Conservation (phyloP, 2,888 invertebrate genomes). For the Hecatera dysodea region DNA sequence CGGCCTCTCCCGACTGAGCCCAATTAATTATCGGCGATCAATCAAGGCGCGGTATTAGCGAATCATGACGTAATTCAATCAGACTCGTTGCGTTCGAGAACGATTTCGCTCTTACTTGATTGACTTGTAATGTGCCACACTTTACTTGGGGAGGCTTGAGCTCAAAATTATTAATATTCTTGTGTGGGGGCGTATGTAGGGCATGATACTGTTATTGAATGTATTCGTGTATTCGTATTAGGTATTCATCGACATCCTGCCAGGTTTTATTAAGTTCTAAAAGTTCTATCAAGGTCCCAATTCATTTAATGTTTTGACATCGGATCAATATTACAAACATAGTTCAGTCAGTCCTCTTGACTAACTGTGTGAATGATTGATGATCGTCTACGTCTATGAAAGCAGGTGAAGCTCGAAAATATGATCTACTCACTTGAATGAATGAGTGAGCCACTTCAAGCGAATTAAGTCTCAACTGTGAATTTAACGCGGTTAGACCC, state of each 20-base stretch:
- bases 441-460: constrained; percentile 15
- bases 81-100: constrained; percentile 47
- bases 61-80: constrained; percentile 64
- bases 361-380: constrained; percentile 40
- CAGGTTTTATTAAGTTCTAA: background rate
- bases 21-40: constrained; percentile 59
- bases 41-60: constrained; percentile 56
- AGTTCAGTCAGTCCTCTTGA: constrained; percentile 2
- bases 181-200: background rate
- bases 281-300: background rate
- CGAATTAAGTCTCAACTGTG: constrained; percentile 12
- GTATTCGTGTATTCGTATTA: background rate
- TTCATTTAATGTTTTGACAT: background rate
- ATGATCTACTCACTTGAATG: constrained; percentile 31
- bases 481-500: background rate
- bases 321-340: constrained; percentile 1
- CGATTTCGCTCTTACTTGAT: constrained; percentile 40
- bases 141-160: background rate
- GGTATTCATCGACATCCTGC: background rate
- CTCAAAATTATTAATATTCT: constrained; percentile 20
- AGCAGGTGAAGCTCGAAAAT: constrained; percentile 33
- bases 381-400: background rate
- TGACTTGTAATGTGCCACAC: constrained; percentile 23
- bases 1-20: constrained; percentile 5
- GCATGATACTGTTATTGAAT: background rate